Percentiles rank a stretch among this genome's conserved stretches.
Conservation (phyloP, 2,797 vertebrate genomes). For the Enteromius viviparus region DNA sequence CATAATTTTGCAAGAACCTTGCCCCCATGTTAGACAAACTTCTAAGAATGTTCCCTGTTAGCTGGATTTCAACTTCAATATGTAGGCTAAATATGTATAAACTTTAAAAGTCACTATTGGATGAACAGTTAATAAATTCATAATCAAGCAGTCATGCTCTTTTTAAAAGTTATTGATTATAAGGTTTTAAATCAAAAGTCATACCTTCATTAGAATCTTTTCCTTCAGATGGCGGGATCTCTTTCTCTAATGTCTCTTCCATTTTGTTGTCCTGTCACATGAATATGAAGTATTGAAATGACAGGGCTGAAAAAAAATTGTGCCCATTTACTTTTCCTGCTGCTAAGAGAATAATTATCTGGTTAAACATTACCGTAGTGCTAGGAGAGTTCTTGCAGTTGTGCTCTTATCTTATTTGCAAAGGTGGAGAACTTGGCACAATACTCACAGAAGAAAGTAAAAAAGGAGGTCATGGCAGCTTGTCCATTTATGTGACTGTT, state of each 20-base stretch:
- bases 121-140: too few relatives aligned
- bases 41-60: constrained; percentile 2
- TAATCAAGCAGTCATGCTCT: neutral
- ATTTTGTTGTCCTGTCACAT: constrained; percentile 78
- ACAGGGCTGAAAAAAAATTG: constrained; percentile 60
- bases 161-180: neutral
- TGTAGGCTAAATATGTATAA: neutral
- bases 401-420: constrained; percentile 85
- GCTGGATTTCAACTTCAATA: neutral
- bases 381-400: constrained; percentile 75
- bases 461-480: constrained; percentile 55
- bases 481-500: constrained; percentile 21
- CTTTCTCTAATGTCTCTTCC: constrained; percentile 76
- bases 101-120: neutral
- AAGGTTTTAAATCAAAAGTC: constrained; percentile 17
- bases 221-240: constrained; percentile 59
- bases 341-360: constrained; percentile 85
- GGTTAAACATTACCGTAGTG: constrained; percentile 82
- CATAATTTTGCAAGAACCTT: neutral
- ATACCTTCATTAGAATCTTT: constrained; percentile 74
- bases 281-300: constrained; percentile 66
- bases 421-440: constrained; percentile 83
- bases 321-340: constrained; percentile 80
- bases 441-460: constrained; percentile 48
- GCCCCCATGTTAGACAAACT: neutral